Percentiles rank a stretch among this genome's conserved stretches.
phyloP scores from a whole-genome alignment of 2,797 vertebrate genomes.

The Pangasius mekongensis region DNA sequence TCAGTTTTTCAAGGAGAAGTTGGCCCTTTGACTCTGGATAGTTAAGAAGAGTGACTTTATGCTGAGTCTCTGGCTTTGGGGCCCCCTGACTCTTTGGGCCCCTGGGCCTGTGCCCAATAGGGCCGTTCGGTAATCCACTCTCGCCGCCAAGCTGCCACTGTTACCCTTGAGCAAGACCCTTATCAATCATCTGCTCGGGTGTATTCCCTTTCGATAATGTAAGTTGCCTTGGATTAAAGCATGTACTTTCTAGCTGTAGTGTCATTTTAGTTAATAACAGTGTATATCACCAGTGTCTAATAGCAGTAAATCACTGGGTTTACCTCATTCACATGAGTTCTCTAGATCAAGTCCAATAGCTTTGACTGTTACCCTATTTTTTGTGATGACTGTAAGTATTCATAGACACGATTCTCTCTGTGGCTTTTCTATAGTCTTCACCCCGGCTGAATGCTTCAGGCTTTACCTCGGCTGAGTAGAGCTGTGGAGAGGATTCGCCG shows the following conservation, averaged over 20 bases:
- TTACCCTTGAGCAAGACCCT: background rate
- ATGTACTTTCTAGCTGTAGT: background rate
- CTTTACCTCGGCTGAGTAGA: conserved; percentile 67
- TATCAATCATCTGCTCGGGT: background rate
- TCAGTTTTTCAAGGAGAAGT: background rate
- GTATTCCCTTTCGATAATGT: background rate
- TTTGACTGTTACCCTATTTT: background rate
- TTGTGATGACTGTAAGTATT: background rate
- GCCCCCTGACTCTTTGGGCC: background rate
- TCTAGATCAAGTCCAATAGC: background rate
- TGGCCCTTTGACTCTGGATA: background rate
- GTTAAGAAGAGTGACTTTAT: background rate
- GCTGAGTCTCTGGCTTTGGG: background rate
- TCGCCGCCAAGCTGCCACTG: background rate
- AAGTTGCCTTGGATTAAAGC: background rate
- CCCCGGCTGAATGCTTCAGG: conserved; percentile 61
- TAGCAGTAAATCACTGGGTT: background rate
- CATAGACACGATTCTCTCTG: background rate
- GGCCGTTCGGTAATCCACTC: background rate
- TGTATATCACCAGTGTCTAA: background rate
- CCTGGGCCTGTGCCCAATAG: background rate
- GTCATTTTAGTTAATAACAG: background rate
- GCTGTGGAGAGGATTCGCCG: conserved; percentile 70
- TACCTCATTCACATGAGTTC: background rate
- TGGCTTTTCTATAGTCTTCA: background rate